These are phyloP conservation scores for Podarcis raffonei DNA, from an alignment of 2,113 vertebrate genomes.

Conservation along the genomic window DNA sequence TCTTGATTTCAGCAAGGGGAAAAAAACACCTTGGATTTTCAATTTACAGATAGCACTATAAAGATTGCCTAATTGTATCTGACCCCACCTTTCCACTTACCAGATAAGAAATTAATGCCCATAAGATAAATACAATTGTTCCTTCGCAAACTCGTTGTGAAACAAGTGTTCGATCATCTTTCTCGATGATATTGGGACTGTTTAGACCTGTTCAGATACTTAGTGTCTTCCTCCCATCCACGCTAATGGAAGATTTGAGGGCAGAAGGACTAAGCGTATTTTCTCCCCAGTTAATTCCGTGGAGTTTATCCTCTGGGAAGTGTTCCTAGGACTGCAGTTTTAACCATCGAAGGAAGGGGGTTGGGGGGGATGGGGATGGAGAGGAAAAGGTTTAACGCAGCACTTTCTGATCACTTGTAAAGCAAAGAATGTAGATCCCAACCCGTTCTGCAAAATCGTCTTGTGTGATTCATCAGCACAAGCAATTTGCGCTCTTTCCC, in stretches of 20 bases:
- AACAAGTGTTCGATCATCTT: not conserved
- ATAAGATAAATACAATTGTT: not conserved
- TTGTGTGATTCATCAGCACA: not conserved
- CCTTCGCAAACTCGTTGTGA: not conserved
- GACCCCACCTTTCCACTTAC: not conserved
- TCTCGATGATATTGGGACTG: too few species aligned
- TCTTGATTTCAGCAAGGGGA: not conserved
- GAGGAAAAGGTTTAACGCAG: rapidly evolving
- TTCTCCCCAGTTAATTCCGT: not conserved
- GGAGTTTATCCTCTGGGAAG: not conserved
- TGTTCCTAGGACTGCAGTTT: not conserved
- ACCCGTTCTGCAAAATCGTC: not conserved
- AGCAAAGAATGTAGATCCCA: not conserved
- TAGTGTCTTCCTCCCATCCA: not conserved
- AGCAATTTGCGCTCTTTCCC: not conserved
- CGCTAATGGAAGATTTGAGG: not conserved
- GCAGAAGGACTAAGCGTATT: not conserved
- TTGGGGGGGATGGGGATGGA: not conserved
- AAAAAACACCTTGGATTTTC: not conserved
- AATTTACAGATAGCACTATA: not conserved
- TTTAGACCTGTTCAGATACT: too few species aligned
- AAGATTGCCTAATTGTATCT: not conserved
- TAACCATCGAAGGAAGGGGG: too few species aligned
- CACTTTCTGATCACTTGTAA: not conserved
- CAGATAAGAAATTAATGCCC: not conserved